Evolutionary conservation across 2,113 vertebrate species (phyloP).

Genomic region (Neotragus pygmaeus): DNA sequence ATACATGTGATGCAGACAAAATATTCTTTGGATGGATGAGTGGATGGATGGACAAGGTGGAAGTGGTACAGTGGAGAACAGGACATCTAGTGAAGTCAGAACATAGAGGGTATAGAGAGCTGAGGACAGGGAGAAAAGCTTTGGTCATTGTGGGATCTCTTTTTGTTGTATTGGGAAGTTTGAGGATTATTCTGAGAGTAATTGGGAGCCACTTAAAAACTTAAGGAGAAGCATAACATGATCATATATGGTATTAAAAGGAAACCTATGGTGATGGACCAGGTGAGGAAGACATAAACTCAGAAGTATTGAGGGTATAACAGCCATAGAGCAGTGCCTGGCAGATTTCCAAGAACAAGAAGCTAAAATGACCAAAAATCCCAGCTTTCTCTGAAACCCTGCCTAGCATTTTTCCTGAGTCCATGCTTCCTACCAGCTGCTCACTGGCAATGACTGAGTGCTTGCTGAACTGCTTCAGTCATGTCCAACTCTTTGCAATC

Average conservation of each 20-base stretch:
- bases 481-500: neutral
- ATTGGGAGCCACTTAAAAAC: neutral
- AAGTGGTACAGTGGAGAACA: neutral
- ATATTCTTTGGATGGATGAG: neutral
- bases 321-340: neutral
- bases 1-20: neutral
- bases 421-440: too few relatives aligned
- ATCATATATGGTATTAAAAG: neutral
- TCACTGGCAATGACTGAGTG: neutral
- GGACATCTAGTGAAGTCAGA: neutral
- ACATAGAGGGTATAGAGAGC: neutral
- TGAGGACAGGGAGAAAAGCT: neutral
- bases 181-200: neutral
- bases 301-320: neutral
- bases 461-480: neutral
- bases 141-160: neutral
- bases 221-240: neutral
- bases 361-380: neutral
- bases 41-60: fast-evolving
- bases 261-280: neutral
- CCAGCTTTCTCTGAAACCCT: neutral
- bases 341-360: neutral
- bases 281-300: neutral
- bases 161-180: neutral
- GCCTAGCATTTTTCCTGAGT: neutral